Conservation (phyloP, 2,888 invertebrate species). For the Pyrochroa serraticornis region DNA sequence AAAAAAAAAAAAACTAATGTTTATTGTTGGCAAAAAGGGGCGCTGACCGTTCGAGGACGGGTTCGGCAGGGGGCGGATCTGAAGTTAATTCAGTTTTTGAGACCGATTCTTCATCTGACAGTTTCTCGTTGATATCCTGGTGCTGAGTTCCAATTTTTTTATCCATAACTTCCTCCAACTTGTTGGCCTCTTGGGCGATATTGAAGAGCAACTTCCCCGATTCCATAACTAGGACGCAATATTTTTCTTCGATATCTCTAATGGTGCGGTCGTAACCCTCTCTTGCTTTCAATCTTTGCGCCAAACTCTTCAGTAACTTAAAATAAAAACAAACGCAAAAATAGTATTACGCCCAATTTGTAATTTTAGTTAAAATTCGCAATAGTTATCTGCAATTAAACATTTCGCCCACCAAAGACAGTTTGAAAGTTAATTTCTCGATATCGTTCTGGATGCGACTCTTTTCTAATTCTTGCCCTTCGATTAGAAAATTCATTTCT, state of each 20-base stretch:
- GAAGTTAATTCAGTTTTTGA: too few relatives aligned
- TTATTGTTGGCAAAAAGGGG: too few relatives aligned
- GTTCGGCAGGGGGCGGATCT: too few relatives aligned
- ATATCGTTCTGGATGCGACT: slow-evolving; percentile 45
- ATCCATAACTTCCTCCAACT: slow-evolving; percentile 48
- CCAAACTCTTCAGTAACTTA: slow-evolving; percentile 28
- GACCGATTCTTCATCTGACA: too few relatives aligned
- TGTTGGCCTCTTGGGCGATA: slow-evolving; percentile 41
- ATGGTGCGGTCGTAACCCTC: slow-evolving; percentile 49
- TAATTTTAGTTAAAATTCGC: neutral
- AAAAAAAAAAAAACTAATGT: too few relatives aligned
- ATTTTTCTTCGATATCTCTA: slow-evolving; percentile 46
- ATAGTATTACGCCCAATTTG: neutral
- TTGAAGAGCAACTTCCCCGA: slow-evolving; percentile 42
- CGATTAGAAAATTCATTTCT: slow-evolving; percentile 45
- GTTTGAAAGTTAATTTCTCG: slow-evolving; percentile 50
- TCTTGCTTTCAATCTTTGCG: slow-evolving; percentile 43
- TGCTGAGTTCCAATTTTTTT: slow-evolving; percentile 49
- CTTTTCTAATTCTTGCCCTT: slow-evolving; percentile 49
- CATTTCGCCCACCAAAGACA: slow-evolving; percentile 43
- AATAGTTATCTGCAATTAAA: neutral
- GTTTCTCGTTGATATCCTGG: neutral
- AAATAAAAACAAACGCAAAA: slow-evolving; percentile 12
- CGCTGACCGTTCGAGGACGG: too few relatives aligned
- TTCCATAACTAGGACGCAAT: slow-evolving; percentile 43